Evolutionary conservation across 2,888 invertebrate genomes (phyloP), one percentile per base, ranked within the genome.

Genomic region (Eurytoma californica): DNA sequence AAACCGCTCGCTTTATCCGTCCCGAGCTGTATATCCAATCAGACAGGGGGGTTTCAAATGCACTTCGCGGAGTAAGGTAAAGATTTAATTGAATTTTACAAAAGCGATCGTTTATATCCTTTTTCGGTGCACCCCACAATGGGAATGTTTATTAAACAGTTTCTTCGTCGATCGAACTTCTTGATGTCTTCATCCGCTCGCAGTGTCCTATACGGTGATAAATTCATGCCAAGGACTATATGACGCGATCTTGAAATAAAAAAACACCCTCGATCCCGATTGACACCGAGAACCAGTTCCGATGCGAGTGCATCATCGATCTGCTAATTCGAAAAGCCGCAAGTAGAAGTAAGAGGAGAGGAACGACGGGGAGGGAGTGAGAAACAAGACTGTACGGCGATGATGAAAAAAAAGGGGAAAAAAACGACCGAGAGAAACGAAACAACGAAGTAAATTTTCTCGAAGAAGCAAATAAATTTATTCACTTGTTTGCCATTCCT

Each of bases 401-500:
- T 0, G 72, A 12, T 28, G 57, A 55, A 18, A 51, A 12, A 66
- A 57, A 74, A 74, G 49, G 53, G 24, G 63, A 53, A 39, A 58
- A 49, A 18, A 39, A 60, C 3, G 16, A 14, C 20, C 49, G 16
- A 47, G 66, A 47, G 47, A 30, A 30, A 68, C n/a, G 47, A 61
- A 75, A 60, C 39, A 39, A 39, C 39, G 39, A 39, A 39, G 39
- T 39, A 53, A 53, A 13, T 53, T n/a, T 69, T 61, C 51, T 30
- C 24, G 20, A 68, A 24, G 68, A 75, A 51, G 55, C 58, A 47
- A 66, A 77, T 77, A 73, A 78, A 78, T 78, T 78, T 73, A 67
- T 61, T 69, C 77, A 77, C 79, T 79, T 73, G 68, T 47, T 65
- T 58, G 61, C 79, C 69, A 66, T 69, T 69, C 65, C 72, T 80